Conservation (phyloP, 1,140 invertebrate genomes). For the Ostrea edulis region DNA sequence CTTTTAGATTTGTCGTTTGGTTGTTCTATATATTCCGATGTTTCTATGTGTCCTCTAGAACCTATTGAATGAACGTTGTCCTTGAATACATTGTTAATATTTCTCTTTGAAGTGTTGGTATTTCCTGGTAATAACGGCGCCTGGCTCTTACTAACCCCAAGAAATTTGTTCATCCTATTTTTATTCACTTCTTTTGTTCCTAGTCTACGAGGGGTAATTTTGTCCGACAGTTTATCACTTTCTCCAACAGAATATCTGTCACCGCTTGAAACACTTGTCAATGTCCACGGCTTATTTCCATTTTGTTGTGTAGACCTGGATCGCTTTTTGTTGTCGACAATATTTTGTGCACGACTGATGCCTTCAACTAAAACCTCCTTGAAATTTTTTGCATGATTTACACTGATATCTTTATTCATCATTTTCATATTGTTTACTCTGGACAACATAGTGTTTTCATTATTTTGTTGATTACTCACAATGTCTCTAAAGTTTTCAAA, state of each 20-base stretch:
- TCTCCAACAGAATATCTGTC: background rate
- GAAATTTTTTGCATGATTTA: background rate
- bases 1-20: background rate
- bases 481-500: background rate
- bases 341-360: background rate
- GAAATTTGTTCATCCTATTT: background rate
- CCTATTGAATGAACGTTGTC: background rate
- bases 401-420: background rate
- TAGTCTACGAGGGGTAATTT: background rate
- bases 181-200: background rate
- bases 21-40: slow-evolving; percentile 13
- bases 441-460: background rate
- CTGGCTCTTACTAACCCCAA: background rate
- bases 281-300: background rate
- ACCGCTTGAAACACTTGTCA: background rate
- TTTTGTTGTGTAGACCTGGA: background rate
- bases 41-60: background rate
- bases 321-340: background rate
- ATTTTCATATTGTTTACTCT: background rate
- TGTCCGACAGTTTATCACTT: slow-evolving; percentile 5
- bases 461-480: background rate
- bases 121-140: background rate
- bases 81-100: background rate
- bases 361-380: background rate
- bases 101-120: background rate